phyloP scores from a whole-genome alignment of 2,113 vertebrate species.

The Eurystomus gularis region DNA sequence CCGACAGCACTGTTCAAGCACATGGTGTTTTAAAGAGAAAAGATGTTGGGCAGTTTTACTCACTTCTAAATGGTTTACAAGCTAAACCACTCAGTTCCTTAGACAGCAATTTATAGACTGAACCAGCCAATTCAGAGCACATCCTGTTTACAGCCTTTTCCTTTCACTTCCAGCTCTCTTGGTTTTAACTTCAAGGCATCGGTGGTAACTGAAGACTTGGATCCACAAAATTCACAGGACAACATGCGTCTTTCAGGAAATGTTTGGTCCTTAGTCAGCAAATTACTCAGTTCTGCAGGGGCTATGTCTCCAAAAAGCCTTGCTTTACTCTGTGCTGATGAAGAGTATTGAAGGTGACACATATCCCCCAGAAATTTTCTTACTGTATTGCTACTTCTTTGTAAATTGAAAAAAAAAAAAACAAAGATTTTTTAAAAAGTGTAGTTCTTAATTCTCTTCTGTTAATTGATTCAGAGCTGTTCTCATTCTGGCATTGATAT shows the following conservation, averaged over 20 bases:
- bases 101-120: not conserved
- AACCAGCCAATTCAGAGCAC: not conserved
- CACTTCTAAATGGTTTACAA: not conserved
- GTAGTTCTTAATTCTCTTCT: not conserved
- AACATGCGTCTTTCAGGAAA: not conserved
- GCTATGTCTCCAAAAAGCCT: not conserved
- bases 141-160: not conserved
- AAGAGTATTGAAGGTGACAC: not conserved
- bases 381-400: not conserved
- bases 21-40: not conserved
- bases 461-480: not conserved
- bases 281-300: not conserved
- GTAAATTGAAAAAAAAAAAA: not conserved
- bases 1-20: not conserved
- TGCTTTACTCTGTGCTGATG: not conserved
- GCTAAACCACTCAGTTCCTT: not conserved
- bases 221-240: not conserved
- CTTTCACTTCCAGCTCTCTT: not conserved
- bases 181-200: not conserved
- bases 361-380: not conserved
- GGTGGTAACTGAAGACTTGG: not conserved
- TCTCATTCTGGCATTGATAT: not conserved
- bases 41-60: not conserved
- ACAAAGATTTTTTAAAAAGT: not conserved
- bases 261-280: not conserved